Evolutionary conservation across 2,797 vertebrate species (phyloP).

Genomic region (Falco columbarius): DNA sequence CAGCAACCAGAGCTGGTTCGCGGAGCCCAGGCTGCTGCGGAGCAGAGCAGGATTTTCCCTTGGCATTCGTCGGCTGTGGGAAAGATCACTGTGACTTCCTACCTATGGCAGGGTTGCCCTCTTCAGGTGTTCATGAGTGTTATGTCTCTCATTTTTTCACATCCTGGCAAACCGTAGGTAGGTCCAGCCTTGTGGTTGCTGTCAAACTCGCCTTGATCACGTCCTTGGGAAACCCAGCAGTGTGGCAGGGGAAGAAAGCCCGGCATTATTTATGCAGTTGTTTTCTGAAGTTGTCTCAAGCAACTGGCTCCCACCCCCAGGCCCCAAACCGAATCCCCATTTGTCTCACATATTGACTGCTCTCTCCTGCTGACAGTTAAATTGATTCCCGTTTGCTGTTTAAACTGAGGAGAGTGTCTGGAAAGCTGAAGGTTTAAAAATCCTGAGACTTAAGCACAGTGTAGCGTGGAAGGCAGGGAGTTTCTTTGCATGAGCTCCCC

Average conservation of each 20-base stretch:
- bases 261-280: conserved; percentile 10
- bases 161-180: rapidly evolving
- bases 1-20: not conserved
- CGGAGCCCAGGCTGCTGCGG: not conserved
- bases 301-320: not conserved
- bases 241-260: not conserved
- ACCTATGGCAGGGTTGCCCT: not conserved
- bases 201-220: not conserved
- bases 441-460: not conserved
- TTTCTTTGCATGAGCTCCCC: not conserved
- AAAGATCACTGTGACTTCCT: not conserved
- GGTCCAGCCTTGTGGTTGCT: not conserved
- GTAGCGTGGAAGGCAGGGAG: not conserved
- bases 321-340: not conserved
- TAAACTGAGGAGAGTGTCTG: not conserved
- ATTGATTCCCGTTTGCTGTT: conserved; percentile 5
- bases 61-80: not conserved
- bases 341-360: not conserved
- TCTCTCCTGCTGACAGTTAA: conserved; percentile 12
- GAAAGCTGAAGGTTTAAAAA: not conserved
- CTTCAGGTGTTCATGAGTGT: not conserved
- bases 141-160: not conserved
- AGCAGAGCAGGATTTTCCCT: not conserved
- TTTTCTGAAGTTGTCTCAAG: not conserved
- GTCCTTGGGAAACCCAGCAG: not conserved